A percentile compares a stretch with the other conserved stretches of the same genome.
Evolutionary conservation across 1,140 invertebrate genomes (phyloP).

Genomic region (Armadillidium nasatum): DNA sequence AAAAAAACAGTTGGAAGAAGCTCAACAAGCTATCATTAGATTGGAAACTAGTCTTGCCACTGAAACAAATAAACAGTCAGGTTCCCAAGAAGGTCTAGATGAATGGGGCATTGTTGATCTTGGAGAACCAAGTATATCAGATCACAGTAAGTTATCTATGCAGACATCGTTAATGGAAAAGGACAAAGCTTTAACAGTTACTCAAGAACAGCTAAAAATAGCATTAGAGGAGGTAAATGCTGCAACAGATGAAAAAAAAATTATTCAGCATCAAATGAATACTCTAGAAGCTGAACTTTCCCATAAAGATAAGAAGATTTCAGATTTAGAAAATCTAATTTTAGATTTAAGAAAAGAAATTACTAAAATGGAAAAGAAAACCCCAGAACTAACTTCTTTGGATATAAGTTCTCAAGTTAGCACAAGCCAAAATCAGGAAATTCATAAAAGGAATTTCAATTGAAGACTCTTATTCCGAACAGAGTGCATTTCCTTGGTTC

Average conservation of each 20-base stretch:
- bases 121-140: slow-evolving; percentile 23
- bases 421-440: neutral
- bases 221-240: slow-evolving; percentile 30
- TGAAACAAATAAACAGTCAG: slow-evolving; percentile 1
- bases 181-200: slow-evolving; percentile 34
- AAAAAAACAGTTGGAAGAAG: slow-evolving; percentile 38
- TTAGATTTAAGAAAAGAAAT: neutral
- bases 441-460: neutral
- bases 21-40: slow-evolving; percentile 36
- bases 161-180: slow-evolving; percentile 35
- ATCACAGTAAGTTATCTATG: slow-evolving; percentile 12
- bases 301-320: slow-evolving; percentile 23
- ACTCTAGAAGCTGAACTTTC: slow-evolving; percentile 17
- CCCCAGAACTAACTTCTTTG: neutral
- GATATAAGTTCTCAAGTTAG: neutral
- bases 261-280: slow-evolving; percentile 30
- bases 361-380: neutral
- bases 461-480: too few species aligned
- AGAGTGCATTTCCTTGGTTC: too few species aligned
- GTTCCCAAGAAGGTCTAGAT: slow-evolving; percentile 21
- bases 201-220: slow-evolving; percentile 37
- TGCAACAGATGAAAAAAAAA: slow-evolving; percentile 32
- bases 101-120: slow-evolving; percentile 40
- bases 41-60: slow-evolving; percentile 37
- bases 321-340: slow-evolving; percentile 25